Percentiles rank a stretch among this genome's conserved stretches.
These are phyloP conservation scores for Psettodes erumei DNA, from an alignment of 2,113 vertebrate genomes.

Conservation along the genomic window DNA sequence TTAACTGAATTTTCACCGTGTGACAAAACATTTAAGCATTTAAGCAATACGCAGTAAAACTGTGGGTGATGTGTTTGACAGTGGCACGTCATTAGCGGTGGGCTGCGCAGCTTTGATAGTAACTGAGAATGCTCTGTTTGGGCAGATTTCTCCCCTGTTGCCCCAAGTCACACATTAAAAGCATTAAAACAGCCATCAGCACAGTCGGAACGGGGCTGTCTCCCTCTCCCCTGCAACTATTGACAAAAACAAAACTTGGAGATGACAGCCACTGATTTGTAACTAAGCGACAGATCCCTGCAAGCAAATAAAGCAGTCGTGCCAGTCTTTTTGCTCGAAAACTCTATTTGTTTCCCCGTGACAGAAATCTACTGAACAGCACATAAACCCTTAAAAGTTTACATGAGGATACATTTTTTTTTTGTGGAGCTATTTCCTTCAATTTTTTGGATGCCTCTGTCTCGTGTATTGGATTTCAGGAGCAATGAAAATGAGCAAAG, in stretches of 20 bases:
- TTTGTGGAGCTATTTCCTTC: conserved; percentile 63
- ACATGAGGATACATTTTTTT: conserved; percentile 55
- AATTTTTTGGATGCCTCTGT: conserved; percentile 65
- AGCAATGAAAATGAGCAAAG: conserved; percentile 59
- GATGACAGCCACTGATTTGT: conserved; percentile 71
- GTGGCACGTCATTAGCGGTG: conserved; percentile 55
- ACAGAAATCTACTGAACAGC: conserved; percentile 63
- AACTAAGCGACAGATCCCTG: conserved; percentile 68
- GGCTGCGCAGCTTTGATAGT: conserved; percentile 67
- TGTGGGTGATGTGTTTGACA: conserved; percentile 56
- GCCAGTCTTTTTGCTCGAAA: conserved; percentile 58
- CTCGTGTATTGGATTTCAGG: conserved; percentile 40
- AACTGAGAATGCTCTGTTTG: conserved; percentile 69
- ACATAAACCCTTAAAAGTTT: conserved; percentile 59
- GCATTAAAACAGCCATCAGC: conserved; percentile 75
- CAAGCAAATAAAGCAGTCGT: conserved; percentile 62
- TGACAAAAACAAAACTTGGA: conserved; percentile 74
- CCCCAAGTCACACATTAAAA: conserved; percentile 75
- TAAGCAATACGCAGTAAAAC: conserved; percentile 23
- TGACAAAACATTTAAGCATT: conserved; percentile 29
- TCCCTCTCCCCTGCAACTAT: conserved; percentile 72
- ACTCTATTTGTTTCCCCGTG: conserved; percentile 62
- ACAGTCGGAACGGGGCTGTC: conserved; percentile 39
- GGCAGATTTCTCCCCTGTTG: conserved; percentile 60
- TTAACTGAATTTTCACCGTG: conserved; percentile 3